Evolutionary conservation across 2,888 invertebrate species (phyloP).

Genomic region (Rotaria magnacalcarata): DNA sequence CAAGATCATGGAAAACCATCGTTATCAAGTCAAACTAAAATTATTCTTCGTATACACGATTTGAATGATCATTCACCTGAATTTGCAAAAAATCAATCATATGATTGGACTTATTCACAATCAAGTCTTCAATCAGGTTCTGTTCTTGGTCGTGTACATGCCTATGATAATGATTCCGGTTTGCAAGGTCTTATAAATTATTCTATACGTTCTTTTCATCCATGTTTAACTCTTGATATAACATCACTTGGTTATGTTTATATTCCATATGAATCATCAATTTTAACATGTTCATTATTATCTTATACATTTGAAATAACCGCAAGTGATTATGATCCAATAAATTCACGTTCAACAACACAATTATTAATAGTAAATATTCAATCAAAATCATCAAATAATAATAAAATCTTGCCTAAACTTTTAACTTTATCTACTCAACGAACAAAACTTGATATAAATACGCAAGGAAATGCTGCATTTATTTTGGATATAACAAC

Average conservation of each 20-base stretch:
- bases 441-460: neutral
- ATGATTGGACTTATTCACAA: neutral
- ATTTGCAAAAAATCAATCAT: neutral
- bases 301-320: neutral
- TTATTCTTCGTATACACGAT: conserved; percentile 23
- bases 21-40: neutral
- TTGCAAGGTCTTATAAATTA: neutral
- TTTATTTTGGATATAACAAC: neutral
- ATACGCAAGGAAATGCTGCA: neutral
- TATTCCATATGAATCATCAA: neutral
- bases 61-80: neutral
- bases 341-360: neutral
- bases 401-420: neutral
- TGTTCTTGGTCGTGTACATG: neutral
- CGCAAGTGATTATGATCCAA: neutral
- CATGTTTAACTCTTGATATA: neutral
- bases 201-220: neutral
- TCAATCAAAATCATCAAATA: neutral
- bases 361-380: neutral
- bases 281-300: neutral
- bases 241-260: conserved; percentile 8
- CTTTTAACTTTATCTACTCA: neutral
- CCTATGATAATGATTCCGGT: neutral
- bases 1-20: conserved; percentile 10
- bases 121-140: neutral